Conservation (phyloP, 2,888 invertebrate genomes). For the Ceramica pisi region DNA sequence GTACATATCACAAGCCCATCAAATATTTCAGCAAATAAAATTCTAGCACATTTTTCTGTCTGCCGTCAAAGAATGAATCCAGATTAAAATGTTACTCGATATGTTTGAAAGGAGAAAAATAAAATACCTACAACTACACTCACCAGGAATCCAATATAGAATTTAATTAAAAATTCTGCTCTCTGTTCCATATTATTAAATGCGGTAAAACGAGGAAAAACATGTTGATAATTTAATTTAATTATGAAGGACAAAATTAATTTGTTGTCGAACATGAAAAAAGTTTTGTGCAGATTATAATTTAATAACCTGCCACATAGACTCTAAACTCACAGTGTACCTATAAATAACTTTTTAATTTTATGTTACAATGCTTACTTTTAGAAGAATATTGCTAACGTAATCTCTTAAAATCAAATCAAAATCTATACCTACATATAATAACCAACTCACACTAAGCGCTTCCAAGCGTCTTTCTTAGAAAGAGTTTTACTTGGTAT, state of each 20-base stretch:
- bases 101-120: constrained; percentile 22
- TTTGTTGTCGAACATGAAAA: constrained; percentile 15
- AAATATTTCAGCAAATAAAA: neutral
- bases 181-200: constrained; percentile 26
- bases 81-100: constrained; percentile 19
- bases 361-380: too few relatives aligned
- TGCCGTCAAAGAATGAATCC: neutral
- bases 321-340: neutral
- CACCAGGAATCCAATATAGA: constrained; percentile 1
- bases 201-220: constrained; percentile 26
- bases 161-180: constrained; percentile 44
- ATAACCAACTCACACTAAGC: too few relatives aligned
- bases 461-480: too few relatives aligned
- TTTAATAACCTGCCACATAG: neutral
- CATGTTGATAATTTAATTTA: constrained; percentile 41
- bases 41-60: neutral
- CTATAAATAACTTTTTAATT: too few relatives aligned
- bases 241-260: constrained; percentile 25
- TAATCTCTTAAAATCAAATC: too few relatives aligned
- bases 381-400: too few relatives aligned
- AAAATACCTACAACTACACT: constrained; percentile 14
- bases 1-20: neutral
- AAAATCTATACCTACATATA: too few relatives aligned
- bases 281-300: neutral
- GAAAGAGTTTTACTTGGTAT: too few relatives aligned